phyloP scores from a whole-genome alignment of 2,113 vertebrate genomes.

The Carettochelys insculpta region DNA sequence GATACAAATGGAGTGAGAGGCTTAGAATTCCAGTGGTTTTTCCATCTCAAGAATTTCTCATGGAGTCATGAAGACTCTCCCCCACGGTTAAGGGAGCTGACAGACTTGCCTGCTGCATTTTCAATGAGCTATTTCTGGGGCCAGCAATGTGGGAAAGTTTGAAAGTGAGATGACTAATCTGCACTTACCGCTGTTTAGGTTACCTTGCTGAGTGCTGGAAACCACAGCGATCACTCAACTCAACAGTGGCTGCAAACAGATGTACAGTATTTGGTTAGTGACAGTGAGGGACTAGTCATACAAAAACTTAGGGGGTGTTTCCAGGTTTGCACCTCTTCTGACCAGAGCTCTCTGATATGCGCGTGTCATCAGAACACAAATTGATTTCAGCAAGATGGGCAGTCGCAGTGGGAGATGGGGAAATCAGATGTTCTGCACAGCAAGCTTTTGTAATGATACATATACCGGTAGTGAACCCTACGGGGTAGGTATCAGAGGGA shows the following conservation, averaged over 20 bases:
- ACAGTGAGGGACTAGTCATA: slow-evolving; percentile 36
- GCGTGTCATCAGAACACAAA: neutral
- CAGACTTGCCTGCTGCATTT: neutral
- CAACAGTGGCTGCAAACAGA: neutral
- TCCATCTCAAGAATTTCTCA: neutral
- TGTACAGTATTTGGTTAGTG: slow-evolving; percentile 42
- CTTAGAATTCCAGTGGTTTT: neutral
- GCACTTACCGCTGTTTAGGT: slow-evolving; percentile 13
- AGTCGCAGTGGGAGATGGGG: neutral
- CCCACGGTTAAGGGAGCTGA: neutral
- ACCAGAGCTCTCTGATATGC: neutral
- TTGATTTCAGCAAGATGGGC: neutral
- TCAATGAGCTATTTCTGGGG: slow-evolving; percentile 31
- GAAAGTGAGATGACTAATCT: slow-evolving; percentile 74
- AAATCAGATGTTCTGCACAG: neutral
- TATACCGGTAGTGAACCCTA: neutral
- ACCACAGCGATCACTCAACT: slow-evolving; percentile 56
- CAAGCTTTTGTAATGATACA: neutral
- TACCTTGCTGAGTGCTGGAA: slow-evolving; percentile 51
- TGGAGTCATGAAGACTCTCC: neutral
- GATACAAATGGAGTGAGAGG: neutral
- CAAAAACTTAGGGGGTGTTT: slow-evolving; percentile 25
- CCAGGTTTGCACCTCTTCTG: neutral
- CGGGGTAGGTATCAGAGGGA: no score
- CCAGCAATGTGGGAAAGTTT: slow-evolving; percentile 52